Evolutionary conservation across 2,797 vertebrate genomes (phyloP).

Genomic region (Falco peregrinus): DNA sequence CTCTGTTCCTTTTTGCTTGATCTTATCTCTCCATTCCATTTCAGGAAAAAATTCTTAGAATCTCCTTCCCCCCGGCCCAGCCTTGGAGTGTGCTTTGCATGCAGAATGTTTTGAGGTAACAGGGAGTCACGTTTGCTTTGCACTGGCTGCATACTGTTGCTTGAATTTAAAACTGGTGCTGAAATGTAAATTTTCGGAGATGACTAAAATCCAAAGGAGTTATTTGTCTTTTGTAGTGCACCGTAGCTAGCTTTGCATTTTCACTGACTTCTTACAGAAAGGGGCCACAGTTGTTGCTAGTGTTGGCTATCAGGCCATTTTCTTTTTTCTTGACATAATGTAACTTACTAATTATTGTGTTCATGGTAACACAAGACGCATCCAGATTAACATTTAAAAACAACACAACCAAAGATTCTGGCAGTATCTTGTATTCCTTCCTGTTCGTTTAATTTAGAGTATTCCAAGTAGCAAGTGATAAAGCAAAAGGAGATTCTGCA

Average conservation of each 20-base stretch:
- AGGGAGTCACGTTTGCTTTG: background rate
- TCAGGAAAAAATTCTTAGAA: background rate
- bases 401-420: background rate
- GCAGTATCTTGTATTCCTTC: background rate
- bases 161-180: background rate
- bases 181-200: background rate
- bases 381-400: background rate
- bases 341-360: background rate
- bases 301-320: accelerated
- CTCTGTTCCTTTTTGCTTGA: slow-evolving; percentile 3
- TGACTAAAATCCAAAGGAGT: background rate
- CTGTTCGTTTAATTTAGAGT: background rate
- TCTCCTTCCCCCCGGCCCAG: background rate
- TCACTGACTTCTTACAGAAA: background rate
- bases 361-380: background rate
- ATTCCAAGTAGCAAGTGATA: background rate
- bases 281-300: background rate
- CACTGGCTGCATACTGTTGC: background rate
- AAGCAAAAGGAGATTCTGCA: background rate
- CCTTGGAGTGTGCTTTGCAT: background rate
- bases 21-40: slow-evolving; percentile 27
- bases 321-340: background rate
- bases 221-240: background rate
- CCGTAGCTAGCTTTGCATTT: background rate
- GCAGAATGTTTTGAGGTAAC: background rate